Evolutionary conservation across 2,888 invertebrate species (phyloP).

Genomic region (Troglohyphantes excavatus): DNA sequence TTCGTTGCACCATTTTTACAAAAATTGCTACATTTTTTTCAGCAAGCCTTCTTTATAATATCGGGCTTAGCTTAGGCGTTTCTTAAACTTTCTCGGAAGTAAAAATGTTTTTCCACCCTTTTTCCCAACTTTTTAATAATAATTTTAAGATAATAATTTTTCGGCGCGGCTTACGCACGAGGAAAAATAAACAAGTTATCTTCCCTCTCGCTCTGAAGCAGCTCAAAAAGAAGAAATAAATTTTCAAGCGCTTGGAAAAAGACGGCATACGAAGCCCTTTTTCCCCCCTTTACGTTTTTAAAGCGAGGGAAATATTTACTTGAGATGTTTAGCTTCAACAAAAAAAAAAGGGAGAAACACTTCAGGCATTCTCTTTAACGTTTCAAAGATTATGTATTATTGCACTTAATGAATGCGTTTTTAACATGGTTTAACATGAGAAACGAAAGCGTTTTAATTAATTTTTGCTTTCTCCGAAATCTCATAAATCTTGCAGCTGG

Average conservation of each 20-base stretch:
- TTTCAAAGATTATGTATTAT: background rate
- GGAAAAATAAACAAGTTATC: constrained; percentile 45
- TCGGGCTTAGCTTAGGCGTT: constrained; percentile 3
- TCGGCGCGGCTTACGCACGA: constrained; percentile 34
- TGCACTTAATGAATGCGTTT: constrained; percentile 21
- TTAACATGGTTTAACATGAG: constrained; percentile 18
- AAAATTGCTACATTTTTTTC: background rate
- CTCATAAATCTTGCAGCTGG: constrained; percentile 3
- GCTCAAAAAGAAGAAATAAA: constrained; percentile 29
- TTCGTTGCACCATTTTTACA: background rate
- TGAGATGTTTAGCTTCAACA: constrained; percentile 15
- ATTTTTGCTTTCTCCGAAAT: constrained; percentile 9
- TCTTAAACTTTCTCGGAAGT: constrained; percentile 4
- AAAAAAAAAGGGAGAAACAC: background rate
- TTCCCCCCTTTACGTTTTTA: constrained; percentile 12
- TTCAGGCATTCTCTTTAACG: constrained; percentile 16
- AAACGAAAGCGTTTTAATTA: constrained; percentile 34
- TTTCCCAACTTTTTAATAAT: constrained; percentile 46
- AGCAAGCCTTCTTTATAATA: constrained; percentile 1
- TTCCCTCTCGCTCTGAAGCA: background rate
- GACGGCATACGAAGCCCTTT: constrained; percentile 15
- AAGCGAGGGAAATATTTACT: constrained; percentile 37
- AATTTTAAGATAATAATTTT: constrained; percentile 52
- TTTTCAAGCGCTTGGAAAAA: constrained; percentile 28
- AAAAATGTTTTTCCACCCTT: constrained; percentile 23